Conservation (phyloP, 2,888 invertebrate species). For the Asteroscopus sphinx region DNA sequence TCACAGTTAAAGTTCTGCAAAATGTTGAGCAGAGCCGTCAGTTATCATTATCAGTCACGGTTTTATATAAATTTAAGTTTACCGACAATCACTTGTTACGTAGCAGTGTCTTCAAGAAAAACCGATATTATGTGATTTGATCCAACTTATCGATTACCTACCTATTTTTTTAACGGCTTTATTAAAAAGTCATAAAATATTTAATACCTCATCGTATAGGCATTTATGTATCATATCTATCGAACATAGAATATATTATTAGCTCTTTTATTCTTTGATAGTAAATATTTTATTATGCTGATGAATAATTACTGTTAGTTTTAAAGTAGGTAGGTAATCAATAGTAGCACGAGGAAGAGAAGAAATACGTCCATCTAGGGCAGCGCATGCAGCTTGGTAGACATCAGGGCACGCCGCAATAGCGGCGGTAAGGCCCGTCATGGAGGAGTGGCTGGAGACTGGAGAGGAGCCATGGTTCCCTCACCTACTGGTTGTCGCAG, state of each 20-base stretch:
- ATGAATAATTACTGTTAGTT: constrained; percentile 59
- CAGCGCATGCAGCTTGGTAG: too few relatives aligned
- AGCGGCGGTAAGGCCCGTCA: too few relatives aligned
- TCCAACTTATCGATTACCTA: constrained; percentile 20
- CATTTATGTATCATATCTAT: constrained; percentile 32
- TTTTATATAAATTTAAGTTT: not conserved
- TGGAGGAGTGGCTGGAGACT: too few relatives aligned
- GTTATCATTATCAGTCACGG: too few relatives aligned
- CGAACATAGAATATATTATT: constrained; percentile 49
- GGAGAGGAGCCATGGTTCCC: too few relatives aligned
- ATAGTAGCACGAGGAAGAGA: too few relatives aligned
- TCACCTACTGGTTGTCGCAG: too few relatives aligned
- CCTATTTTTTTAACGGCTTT: constrained; percentile 52
- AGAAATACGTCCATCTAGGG: too few relatives aligned
- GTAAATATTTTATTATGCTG: constrained; percentile 47
- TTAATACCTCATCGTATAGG: constrained; percentile 45
- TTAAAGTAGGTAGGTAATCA: too few relatives aligned
- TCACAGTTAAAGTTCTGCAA: too few relatives aligned
- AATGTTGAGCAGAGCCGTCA: too few relatives aligned
- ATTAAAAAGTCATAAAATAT: constrained; percentile 57
- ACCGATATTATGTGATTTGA: constrained; percentile 30
- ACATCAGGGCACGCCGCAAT: too few relatives aligned
- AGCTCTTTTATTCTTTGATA: constrained; percentile 38
- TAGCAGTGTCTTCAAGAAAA: constrained; percentile 12
- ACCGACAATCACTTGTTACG: constrained; percentile 5